Conservation (phyloP, 2,113 vertebrate genomes). For the Jaculus jaculus region DNA sequence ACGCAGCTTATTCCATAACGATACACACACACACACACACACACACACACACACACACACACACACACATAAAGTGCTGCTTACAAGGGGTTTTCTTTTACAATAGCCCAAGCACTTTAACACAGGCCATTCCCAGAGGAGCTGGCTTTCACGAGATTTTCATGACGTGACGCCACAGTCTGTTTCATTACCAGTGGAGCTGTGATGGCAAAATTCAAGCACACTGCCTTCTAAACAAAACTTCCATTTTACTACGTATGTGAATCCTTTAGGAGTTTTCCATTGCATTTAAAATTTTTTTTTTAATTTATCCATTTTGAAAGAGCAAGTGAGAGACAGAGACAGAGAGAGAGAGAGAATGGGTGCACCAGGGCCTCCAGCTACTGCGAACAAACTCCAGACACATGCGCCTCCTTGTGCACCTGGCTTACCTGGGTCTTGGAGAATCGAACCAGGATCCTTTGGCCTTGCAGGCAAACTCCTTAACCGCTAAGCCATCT, state of each 20-base stretch:
- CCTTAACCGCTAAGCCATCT: too few species aligned
- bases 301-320: slow-evolving; percentile 5
- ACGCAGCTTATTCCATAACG: background rate
- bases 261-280: background rate
- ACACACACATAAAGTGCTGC: background rate
- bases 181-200: background rate
- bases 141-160: background rate
- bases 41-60: background rate
- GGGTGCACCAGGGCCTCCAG: too few species aligned
- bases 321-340: too few species aligned
- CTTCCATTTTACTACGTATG: background rate
- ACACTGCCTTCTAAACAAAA: slow-evolving; percentile 40
- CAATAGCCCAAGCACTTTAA: background rate
- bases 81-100: slow-evolving; percentile 20
- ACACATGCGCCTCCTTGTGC: too few species aligned
- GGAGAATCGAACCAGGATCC: too few species aligned
- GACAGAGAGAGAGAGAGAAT: too few species aligned
- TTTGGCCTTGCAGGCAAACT: too few species aligned
- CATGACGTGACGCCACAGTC: background rate
- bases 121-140: background rate
- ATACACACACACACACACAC: background rate
- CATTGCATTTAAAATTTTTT: background rate
- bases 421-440: too few species aligned
- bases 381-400: too few species aligned
- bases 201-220: slow-evolving; percentile 10